These are phyloP conservation scores for Acanthurus tractus DNA, from an alignment of 2,797 vertebrate species.

Conservation along the genomic window DNA sequence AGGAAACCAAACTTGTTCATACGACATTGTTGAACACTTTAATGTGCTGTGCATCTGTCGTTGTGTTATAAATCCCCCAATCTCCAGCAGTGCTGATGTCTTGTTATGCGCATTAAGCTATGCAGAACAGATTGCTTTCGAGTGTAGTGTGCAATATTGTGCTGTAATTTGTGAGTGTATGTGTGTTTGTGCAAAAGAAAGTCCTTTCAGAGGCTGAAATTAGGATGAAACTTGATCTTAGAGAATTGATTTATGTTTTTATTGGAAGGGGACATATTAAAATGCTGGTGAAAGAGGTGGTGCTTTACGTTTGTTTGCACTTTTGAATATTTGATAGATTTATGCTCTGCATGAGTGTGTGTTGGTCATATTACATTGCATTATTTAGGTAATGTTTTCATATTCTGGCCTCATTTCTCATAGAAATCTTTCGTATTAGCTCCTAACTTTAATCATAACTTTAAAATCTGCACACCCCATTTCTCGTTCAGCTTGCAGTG, in stretches of 20 bases:
- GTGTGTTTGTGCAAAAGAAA: background rate
- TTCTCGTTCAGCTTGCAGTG: background rate
- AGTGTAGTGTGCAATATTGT: background rate
- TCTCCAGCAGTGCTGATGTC: background rate
- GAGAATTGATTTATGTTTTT: conserved; percentile 22
- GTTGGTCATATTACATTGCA: background rate
- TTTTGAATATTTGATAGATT: background rate
- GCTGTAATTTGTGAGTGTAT: background rate
- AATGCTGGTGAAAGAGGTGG: background rate
- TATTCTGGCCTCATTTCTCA: background rate
- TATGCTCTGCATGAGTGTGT: background rate
- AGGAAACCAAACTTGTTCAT: conserved; percentile 9
- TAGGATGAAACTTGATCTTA: background rate
- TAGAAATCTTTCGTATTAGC: background rate
- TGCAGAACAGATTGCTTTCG: conserved; percentile 7
- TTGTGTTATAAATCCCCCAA: background rate
- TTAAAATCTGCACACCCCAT: background rate
- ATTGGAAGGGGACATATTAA: background rate
- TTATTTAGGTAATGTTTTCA: background rate
- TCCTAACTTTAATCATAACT: background rate
- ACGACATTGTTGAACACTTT: background rate
- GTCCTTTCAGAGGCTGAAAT: conserved; percentile 16
- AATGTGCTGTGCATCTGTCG: conserved; percentile 4
- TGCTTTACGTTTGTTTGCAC: conserved; percentile 6
- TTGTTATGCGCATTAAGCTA: conserved; percentile 21